Evolutionary conservation across 2,888 invertebrate species (phyloP).

Genomic region (Toxonevra muliebris): DNA sequence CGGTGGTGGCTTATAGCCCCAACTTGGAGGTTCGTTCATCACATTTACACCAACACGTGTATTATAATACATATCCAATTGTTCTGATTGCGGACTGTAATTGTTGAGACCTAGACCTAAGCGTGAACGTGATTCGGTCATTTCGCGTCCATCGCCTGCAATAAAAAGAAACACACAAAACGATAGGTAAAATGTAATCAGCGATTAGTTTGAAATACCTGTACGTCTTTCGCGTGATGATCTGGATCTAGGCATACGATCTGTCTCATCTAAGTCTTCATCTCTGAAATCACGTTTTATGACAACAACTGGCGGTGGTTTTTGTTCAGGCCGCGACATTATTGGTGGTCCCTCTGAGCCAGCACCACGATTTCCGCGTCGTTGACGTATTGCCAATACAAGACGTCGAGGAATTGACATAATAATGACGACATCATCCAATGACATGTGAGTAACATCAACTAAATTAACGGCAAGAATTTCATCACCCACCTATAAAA

Average conservation of each 20-base stretch:
- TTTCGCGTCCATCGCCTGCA: slow-evolving; percentile 81
- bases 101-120: slow-evolving; percentile 76
- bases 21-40: slow-evolving; percentile 65
- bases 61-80: slow-evolving; percentile 82
- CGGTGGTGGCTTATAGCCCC: slow-evolving; percentile 65
- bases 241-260: slow-evolving; percentile 66
- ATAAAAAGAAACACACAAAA: slow-evolving; percentile 33
- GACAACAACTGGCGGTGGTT: slow-evolving; percentile 91
- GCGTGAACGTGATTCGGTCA: slow-evolving; percentile 78
- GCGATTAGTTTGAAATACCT: slow-evolving; percentile 61
- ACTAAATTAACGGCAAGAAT: slow-evolving; percentile 98
- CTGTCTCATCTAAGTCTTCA: slow-evolving; percentile 76
- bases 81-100: slow-evolving; percentile 74
- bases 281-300: slow-evolving; percentile 88
- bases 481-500: slow-evolving; percentile 89
- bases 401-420: slow-evolving; percentile 98
- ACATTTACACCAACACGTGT: slow-evolving; percentile 75
- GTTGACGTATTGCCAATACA: slow-evolving; percentile 90
- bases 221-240: slow-evolving; percentile 66
- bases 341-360: slow-evolving; percentile 63
- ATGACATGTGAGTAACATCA: slow-evolving; percentile 96
- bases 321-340: slow-evolving; percentile 78
- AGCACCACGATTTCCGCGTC: slow-evolving; percentile 71
- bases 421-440: slow-evolving; percentile 99
- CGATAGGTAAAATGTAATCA: slow-evolving; percentile 57